Base-by-base conservation (phyloP, 2,113 vertebrate genomes). In the Albula goreensis region DNA sequence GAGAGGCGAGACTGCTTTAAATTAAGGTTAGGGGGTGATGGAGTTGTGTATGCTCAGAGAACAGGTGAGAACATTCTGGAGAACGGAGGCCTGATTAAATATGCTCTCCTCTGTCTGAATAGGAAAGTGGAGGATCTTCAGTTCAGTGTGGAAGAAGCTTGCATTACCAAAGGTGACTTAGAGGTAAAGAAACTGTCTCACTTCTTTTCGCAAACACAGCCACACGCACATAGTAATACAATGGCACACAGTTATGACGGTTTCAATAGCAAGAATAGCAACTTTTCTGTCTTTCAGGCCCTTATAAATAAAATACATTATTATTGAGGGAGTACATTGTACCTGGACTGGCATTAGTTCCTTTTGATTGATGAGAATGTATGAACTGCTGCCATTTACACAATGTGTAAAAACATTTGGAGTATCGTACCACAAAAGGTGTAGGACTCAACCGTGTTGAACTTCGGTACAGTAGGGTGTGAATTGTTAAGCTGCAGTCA, bases 41-140 rank as follows among this genome's bases (percentile, higher is more conserved):
- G 53, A 56, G 53, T 12, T 56, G 53, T 56, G 53, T 56, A 56
- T 7, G 53, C 7, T 56, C 6, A 1, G 6, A 0, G 7, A 6
- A 56, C 53, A 1, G 12, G 53, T 56, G 2, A 56, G 7, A 56
- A 9, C 7, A 12, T 56, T 56, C 53, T 56, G 12, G 53, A 56
- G 53, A 12, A 56, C 6, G 12, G 53, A 56, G 53, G 0, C 6
- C 12, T 7, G 70, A 74, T 31, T n/a, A 5, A 31, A 25, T 25
- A 8, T 74, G 70, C n/a, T 31, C 90, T 87, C 70, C 94, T 53
- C 81, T 84, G 81, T 92, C 83, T 31, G 91, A 1, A 93, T 90
- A 99, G 98, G 94, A 99, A 96, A 87, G 98, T 99, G 91, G 98
- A 99, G 91, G 98, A 99, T 89, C 97, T 99, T 92, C 98, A 99